Base-by-base conservation (phyloP, 1,140 invertebrate species). In the Polypedilum vanderplanki region DNA sequence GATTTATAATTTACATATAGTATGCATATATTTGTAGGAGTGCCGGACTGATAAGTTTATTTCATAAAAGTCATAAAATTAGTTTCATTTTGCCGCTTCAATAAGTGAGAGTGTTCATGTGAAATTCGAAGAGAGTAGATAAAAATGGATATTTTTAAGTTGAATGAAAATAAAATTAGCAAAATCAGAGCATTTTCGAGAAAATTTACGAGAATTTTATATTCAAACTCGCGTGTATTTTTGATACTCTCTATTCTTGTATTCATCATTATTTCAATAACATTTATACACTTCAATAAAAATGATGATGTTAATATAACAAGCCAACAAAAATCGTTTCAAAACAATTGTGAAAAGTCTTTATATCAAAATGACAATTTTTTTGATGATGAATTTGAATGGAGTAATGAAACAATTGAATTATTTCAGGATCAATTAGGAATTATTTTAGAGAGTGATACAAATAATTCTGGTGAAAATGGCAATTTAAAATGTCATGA, bases 391-490 rank as follows among this genome's bases (percentile, higher is more conserved):
- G 46, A 57, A 57, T n/a, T 57, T 15, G 12, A n/a, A 57, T 57
- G 46, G 46, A n/a, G 46, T n/a, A 57, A 57, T 57, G 46, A 57
- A 12, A 57, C 46, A 57, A 57, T 57, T n/a, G 46, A 57, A 57
- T 57, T 57, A 15, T 57, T 57, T 15, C 12, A 57, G 46, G 46
- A 57, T 57, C 46, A 57, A 57, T 57, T 57, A 57, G 46, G 46
- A 57, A 1, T 57, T 12, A 15, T n/a, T 57, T 15, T 57, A 12
- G 24, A 33, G 24, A 57, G 46, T 57, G 46, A 57, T 57, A 33
- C 24, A 33, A 33, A 33, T 33, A n/a, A 57, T 57, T 1, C 12
- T 57, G 41, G 15, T 41, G 40, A 7, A 15, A 7, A 57, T 57
- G 46, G 15, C 46, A 57, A 57, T 15, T n/a, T 15, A 15, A 57